Percentiles rank a stretch among this genome's conserved stretches.
Evolutionary conservation across 2,113 vertebrate genomes (phyloP).

Genomic region (Astur gentilis): DNA sequence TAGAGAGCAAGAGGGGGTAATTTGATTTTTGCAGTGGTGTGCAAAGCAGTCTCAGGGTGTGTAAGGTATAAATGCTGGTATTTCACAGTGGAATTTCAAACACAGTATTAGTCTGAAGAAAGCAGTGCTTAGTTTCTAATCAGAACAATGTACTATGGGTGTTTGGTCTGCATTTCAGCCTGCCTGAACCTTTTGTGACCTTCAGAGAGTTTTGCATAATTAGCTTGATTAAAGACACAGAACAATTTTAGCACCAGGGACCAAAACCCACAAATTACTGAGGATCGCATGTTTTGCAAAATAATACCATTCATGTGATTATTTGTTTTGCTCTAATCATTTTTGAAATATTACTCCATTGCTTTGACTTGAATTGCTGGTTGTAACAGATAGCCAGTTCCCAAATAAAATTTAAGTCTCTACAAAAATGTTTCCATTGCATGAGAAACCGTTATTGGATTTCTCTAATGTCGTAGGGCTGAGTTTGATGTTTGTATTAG

Average conservation of each 20-base stretch:
- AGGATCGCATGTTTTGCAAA: constrained; percentile 57
- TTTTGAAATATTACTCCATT: constrained; percentile 58
- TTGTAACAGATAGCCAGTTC: constrained; percentile 45
- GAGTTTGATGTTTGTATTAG: background rate
- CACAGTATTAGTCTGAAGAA: background rate
- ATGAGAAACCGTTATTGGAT: background rate
- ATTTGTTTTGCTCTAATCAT: constrained; percentile 61
- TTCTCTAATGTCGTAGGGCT: background rate
- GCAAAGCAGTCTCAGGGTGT: background rate
- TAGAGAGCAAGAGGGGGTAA: background rate
- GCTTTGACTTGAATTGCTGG: constrained; percentile 16
- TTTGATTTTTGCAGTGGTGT: background rate
- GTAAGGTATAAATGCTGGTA: background rate
- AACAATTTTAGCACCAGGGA: constrained; percentile 56
- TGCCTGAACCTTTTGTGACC: constrained; percentile 59
- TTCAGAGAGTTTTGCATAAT: constrained; percentile 55
- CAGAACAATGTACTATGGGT: background rate
- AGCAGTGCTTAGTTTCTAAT: background rate
- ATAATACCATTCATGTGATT: constrained; percentile 61
- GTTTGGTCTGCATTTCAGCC: constrained; percentile 2
- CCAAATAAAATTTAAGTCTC: constrained; percentile 12
- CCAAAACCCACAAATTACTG: constrained; percentile 54
- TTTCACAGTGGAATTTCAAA: background rate
- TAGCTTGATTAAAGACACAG: constrained; percentile 66
- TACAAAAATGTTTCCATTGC: constrained; percentile 32